Conservation (phyloP, 2,888 invertebrate genomes). For the Bombyx huttoni region DNA sequence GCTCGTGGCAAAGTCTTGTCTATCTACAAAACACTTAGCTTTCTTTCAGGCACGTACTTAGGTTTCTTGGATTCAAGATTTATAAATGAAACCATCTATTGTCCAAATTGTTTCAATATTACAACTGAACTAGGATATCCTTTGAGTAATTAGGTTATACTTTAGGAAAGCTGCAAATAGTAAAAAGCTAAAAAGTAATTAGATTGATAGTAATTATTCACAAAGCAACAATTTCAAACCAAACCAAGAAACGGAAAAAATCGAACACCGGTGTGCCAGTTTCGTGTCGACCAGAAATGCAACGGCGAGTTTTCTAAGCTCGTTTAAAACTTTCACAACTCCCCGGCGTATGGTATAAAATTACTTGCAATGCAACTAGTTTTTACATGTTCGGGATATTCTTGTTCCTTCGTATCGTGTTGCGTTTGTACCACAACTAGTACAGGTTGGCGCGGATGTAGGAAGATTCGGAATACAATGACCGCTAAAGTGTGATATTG, state of each 20-base stretch:
- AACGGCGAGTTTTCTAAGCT: constrained; percentile 31
- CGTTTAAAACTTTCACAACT: constrained; percentile 42
- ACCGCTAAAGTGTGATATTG: not conserved
- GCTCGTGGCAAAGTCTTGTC: constrained; percentile 27
- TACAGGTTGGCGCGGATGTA: constrained; percentile 11
- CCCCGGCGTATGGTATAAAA: constrained; percentile 33
- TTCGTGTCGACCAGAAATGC: constrained; percentile 17
- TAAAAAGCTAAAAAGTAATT: no score
- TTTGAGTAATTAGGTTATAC: no score
- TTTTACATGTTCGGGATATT: constrained; percentile 23
- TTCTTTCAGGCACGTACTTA: not conserved
- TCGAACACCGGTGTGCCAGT: not conserved
- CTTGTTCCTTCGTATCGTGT: constrained; percentile 26
- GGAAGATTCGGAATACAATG: not conserved
- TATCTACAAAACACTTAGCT: constrained; percentile 4
- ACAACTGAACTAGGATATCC: no score
- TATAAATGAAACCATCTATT: no score
- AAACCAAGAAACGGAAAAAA: not conserved
- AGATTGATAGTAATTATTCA: no score
- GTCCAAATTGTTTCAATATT: no score
- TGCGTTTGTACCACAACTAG: constrained; percentile 24
- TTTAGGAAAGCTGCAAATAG: no score
- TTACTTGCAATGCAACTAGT: constrained; percentile 35
- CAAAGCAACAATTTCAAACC: no score
- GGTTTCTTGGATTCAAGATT: no score